These are phyloP conservation scores for Phaedon cochleariae DNA, from an alignment of 2,888 invertebrate species.

Conservation along the genomic window DNA sequence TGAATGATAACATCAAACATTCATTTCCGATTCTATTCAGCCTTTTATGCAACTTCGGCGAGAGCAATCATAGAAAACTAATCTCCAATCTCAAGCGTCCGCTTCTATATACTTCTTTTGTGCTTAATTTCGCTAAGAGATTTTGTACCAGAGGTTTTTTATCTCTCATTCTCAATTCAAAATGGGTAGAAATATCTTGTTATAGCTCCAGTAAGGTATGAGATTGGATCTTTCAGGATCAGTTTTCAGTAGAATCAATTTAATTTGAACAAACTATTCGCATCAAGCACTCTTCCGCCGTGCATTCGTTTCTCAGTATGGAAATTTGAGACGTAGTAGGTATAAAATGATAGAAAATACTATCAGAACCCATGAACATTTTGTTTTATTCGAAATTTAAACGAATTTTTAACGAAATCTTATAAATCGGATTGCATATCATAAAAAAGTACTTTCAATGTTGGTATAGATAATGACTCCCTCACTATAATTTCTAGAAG, in stretches of 20 bases:
- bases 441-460: no score
- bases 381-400: no score
- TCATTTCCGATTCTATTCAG: slow-evolving; percentile 52
- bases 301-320: no score
- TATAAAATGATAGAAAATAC: no score
- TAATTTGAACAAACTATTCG: no score
- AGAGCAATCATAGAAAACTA: not conserved
- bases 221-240: not conserved
- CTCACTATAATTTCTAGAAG: no score
- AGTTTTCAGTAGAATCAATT: not conserved
- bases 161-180: not conserved
- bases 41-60: not conserved
- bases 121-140: not conserved
- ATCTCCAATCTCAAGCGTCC: not conserved
- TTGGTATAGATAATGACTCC: no score
- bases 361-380: no score
- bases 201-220: not conserved
- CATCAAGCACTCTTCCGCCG: no score
- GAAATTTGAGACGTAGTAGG: no score
- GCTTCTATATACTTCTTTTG: not conserved
- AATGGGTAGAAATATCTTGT: not conserved
- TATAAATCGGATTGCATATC: no score
- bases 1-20: slow-evolving; percentile 57
- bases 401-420: no score
- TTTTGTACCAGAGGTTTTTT: not conserved